phyloP scores from a whole-genome alignment of 2,113 vertebrate genomes.

The Chinchilla lanigera region DNA sequence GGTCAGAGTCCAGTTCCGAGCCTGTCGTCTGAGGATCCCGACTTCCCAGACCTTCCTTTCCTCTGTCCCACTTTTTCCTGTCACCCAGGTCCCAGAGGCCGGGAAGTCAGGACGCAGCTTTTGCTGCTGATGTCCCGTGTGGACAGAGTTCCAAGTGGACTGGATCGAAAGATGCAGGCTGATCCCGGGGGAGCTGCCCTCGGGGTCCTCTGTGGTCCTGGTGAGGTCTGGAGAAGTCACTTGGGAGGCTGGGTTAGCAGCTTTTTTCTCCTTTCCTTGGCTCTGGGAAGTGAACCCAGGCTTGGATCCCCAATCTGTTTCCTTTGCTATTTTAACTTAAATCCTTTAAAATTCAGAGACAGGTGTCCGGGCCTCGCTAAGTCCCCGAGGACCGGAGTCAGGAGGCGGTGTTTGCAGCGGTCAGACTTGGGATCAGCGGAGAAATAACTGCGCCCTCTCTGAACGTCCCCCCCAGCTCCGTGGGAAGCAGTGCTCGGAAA shows the following conservation, averaged over 20 bases:
- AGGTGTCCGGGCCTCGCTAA: background rate
- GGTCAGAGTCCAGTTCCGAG: background rate
- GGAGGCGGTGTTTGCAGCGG: background rate
- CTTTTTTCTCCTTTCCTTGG: background rate
- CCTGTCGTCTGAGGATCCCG: background rate
- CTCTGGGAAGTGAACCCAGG: background rate
- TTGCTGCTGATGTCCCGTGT: background rate
- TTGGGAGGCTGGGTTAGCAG: background rate
- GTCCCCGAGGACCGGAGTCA: background rate
- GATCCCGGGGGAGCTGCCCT: background rate
- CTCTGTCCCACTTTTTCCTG: background rate
- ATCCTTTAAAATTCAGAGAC: background rate
- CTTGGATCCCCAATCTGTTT: background rate
- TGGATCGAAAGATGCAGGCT: background rate
- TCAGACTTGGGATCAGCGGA: conserved; percentile 20
- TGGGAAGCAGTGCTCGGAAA: too few species aligned
- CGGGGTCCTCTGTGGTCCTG: too few species aligned
- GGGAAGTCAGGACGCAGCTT: background rate
- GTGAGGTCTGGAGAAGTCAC: too few species aligned
- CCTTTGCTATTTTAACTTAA: background rate
- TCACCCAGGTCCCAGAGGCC: background rate
- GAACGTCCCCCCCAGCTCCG: too few species aligned
- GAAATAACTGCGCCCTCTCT: background rate
- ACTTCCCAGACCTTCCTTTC: background rate
- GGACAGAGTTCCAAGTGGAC: background rate